Base-by-base conservation (phyloP, 64 coral and sea anemone genomes). In the Montipora efflorescens region DNA sequence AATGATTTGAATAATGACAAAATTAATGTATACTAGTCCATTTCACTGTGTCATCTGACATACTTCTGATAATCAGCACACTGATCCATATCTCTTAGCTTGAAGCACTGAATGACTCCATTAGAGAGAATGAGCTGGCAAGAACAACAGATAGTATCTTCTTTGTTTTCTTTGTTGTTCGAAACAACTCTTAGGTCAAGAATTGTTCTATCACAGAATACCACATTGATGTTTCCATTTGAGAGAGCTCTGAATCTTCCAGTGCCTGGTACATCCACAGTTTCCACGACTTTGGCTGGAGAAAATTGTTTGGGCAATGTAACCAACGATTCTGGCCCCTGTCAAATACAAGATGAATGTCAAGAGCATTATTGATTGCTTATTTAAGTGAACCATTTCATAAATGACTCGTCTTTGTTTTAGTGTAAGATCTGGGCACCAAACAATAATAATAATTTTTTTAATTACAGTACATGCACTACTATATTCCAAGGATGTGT, bases 171-270 rank as follows among this genome's bases (percentile, higher is more conserved):
- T 52, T 77, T 73, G 8, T 77, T 12, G 52, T 88, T 36, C n/a
- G 84, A 77, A 50, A 19, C 11, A 47, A 81, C 59, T 48, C 47
- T 79, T 48, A 93, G 21, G 79, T 93, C 81, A 10, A 93, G 57
- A 8, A 88, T 80, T 79, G 92, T 93, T 67, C 92, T 87, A 76
- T 93, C 92, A 79, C 74, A 66, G 67, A 93, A 93, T 13, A 76
- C 84, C 0, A 81, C 50, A 81, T 80, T 77, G 21, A 93, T 69
- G 62, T 81, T 73, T 62, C 92, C 92, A 88, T 88, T 93, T 16
- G 92, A 93, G 76, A 80, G 88, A 19, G 92, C 92, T 51, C 76
- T 76, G 74, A 93, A 93, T 61, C 76, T 71, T 45, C 92, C 92
- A 43, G 78, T 87, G 50, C 74, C 62, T 6, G 90, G 80, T 15